Evolutionary conservation across 2,113 vertebrate species (phyloP).

Genomic region (Ploceus nigricollis): DNA sequence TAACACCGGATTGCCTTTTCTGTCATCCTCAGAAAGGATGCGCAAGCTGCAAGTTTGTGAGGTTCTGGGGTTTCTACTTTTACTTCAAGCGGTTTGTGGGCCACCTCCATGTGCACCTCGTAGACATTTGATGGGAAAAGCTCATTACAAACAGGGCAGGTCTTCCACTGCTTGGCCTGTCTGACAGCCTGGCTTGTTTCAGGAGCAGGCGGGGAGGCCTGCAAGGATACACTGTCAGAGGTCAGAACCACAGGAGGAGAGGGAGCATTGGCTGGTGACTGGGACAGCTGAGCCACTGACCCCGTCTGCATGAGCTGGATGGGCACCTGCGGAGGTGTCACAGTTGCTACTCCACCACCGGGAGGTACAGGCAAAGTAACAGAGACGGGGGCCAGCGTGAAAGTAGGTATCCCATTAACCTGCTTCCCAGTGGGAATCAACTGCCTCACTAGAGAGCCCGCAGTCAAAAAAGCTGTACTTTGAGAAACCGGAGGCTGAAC

Average conservation of each 20-base stretch:
- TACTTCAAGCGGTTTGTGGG: conserved; percentile 78
- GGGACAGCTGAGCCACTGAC: conserved; percentile 60
- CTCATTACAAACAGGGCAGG: conserved; percentile 92
- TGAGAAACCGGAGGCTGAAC: conserved; percentile 58
- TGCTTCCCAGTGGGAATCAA: conserved; percentile 91
- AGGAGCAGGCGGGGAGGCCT: not conserved
- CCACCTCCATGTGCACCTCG: conserved; percentile 89
- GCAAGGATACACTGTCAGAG: conserved; percentile 1
- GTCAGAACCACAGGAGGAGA: conserved; percentile 60
- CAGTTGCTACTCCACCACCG: conserved; percentile 56
- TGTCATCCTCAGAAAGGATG: conserved; percentile 86
- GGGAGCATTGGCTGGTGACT: conserved; percentile 62
- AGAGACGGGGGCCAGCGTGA: conserved; percentile 88
- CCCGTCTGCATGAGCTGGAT: conserved; percentile 74
- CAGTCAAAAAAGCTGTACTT: conserved; percentile 80
- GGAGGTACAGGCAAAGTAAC: conserved; percentile 80
- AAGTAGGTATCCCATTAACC: conserved; percentile 92
- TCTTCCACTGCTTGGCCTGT: conserved; percentile 96
- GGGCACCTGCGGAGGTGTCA: conserved; percentile 68
- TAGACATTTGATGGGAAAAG: conserved; percentile 93
- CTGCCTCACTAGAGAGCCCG: conserved; percentile 87
- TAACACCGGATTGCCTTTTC: conserved; percentile 88
- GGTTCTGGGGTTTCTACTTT: conserved; percentile 10
- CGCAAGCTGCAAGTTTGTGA: conserved; percentile 82
- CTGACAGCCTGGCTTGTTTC: conserved; percentile 50